Conservation (phyloP, 2,113 vertebrate genomes). For the Xiphophorus couchianus region DNA sequence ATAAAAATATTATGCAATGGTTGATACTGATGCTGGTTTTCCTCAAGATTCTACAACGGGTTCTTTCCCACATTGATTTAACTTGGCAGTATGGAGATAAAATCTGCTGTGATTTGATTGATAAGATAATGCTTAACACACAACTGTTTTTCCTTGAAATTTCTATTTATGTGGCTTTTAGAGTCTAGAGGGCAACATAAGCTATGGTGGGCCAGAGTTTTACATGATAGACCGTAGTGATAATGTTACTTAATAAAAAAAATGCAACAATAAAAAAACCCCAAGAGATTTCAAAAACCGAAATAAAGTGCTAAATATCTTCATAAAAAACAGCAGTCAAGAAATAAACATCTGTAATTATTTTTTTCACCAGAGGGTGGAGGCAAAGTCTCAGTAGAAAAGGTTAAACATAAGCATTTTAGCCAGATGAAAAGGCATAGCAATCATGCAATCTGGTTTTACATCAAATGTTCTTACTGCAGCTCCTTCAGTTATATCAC, state of each 20-base stretch:
- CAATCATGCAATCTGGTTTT: not conserved
- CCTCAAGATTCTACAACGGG: not conserved
- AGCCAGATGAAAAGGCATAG: constrained; percentile 14
- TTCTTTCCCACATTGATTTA: not conserved
- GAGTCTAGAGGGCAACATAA: too few species aligned
- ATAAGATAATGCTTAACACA: too few species aligned
- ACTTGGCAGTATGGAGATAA: too few species aligned
- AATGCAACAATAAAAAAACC: too few species aligned
- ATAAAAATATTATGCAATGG: not conserved
- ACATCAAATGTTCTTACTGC: constrained; percentile 7
- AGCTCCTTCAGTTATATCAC: constrained; percentile 14
- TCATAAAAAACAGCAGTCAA: not conserved
- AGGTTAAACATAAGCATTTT: not conserved
- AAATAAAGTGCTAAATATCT: not conserved
- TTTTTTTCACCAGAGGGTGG: not conserved
- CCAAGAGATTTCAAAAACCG: too few species aligned
- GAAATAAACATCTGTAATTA: not conserved
- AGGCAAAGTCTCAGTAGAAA: not conserved
- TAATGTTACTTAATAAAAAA: not conserved
- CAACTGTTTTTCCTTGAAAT: too few species aligned
- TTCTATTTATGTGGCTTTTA: too few species aligned
- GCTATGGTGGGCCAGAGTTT: not conserved
- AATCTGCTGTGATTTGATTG: too few species aligned
- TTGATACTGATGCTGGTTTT: not conserved
- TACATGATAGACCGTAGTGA: not conserved